A percentile compares a stretch with the other conserved stretches of the same genome.
phyloP scores from a whole-genome alignment of 2,113 vertebrate species.

The Corythaixoides concolor region DNA sequence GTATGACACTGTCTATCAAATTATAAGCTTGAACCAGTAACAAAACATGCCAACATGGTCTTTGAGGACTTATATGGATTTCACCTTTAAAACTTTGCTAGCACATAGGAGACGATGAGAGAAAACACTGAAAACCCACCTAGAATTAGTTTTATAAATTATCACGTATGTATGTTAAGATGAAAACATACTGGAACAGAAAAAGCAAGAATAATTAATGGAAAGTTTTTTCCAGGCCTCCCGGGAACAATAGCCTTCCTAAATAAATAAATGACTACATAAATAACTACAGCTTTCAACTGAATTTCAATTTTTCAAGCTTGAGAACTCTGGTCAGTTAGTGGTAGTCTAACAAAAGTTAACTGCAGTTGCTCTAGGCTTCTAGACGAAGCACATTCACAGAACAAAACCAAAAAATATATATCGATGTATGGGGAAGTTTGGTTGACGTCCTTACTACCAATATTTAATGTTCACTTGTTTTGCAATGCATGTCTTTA shows the following conservation, averaged over 20 bases:
- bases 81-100: conserved; percentile 20
- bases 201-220: not conserved
- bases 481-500: not conserved
- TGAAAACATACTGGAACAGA: not conserved
- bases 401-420: not conserved
- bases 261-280: not conserved
- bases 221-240: not conserved
- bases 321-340: not conserved
- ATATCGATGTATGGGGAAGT: not conserved
- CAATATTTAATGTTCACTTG: not conserved
- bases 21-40: not conserved
- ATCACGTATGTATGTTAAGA: not conserved
- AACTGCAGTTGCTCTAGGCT: not conserved
- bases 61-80: not conserved
- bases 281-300: not conserved
- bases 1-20: not conserved
- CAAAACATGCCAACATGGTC: not conserved
- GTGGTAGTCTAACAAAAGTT: not conserved
- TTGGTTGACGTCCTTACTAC: not conserved
- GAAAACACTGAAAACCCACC: not conserved
- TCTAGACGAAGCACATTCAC: not conserved
- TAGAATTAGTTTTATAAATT: not conserved
- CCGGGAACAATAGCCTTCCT: not conserved
- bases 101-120: not conserved
- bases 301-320: not conserved